Conservation (phyloP, 2,888 invertebrate genomes). For the Melinaea menophilus region DNA sequence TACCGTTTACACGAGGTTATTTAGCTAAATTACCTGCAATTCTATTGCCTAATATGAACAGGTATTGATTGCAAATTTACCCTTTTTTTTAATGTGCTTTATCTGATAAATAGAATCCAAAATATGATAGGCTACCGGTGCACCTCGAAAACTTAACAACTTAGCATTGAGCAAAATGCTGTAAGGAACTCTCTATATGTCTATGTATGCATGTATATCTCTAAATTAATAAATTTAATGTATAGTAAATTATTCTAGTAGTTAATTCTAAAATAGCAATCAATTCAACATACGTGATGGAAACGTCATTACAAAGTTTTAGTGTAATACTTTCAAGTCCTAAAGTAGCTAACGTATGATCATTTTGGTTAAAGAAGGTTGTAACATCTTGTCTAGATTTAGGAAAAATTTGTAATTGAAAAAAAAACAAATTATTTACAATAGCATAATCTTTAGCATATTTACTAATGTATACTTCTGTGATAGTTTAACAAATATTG, state of each 20-base stretch:
- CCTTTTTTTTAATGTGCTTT: too few species aligned
- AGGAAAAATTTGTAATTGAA: not conserved
- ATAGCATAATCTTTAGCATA: conserved; percentile 35
- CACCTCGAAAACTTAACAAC: not conserved
- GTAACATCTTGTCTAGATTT: not conserved
- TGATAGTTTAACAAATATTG: conserved; percentile 18
- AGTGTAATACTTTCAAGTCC: not conserved
- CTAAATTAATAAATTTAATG: not conserved
- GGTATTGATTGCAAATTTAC: too few species aligned
- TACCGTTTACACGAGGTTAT: too few species aligned
- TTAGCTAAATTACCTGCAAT: too few species aligned
- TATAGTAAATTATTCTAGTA: not conserved
- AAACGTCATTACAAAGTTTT: not conserved
- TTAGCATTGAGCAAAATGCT: too few species aligned
- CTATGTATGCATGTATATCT: not conserved
- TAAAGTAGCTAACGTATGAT: not conserved
- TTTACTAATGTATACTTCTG: conserved; percentile 23
- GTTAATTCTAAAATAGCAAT: not conserved
- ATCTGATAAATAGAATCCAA: too few species aligned
- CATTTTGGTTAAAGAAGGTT: not conserved
- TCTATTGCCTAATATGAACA: not conserved
- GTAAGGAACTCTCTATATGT: not conserved
- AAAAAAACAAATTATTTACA: conserved; percentile 17
- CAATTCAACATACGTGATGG: not conserved
- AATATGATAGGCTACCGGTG: too few species aligned